Evolutionary conservation across 53 echinoderm and acorn worm species (phyloP), one percentile per base, ranked within the genome.

Genomic region (Astropecten irregularis): DNA sequence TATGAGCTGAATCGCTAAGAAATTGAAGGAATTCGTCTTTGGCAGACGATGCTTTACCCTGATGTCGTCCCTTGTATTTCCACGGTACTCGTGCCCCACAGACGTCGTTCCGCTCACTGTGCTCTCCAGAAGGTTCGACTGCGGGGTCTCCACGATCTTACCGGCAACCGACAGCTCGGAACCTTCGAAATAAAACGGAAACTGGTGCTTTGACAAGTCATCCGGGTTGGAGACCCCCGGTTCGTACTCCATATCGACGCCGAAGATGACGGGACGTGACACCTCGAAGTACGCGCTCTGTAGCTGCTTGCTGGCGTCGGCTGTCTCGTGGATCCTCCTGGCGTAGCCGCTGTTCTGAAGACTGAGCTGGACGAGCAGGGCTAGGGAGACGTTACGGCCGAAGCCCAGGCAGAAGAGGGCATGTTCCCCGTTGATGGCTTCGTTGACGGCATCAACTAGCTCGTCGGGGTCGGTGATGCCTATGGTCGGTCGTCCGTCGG

Each of bases 331-430:
- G 21, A 96, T 96, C 86, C 89, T 91, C 31, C 87, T 82, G 7
- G 96, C 93, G 23, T 76, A 76, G 23, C 96, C 96, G 44, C 72
- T 73, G 72, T 96, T 93, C 74, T 91, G 89, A 14, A 89, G 87
- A 8, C 88, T 89, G 22, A 96, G 87, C 66, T 93, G 90, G 10
- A 96, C 88, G 1, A 96, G 87, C 35, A 96, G 91, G 54, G 91
- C 93, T 83, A 93, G 93, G 2, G 88, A 72, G 32, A 95, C 92
- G 35, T 93, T 89, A 26, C 89, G 93, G 23, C 96, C 96, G 27
- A 93, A 96, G 25, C 96, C 91, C 15, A 96, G 86, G 29, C 84
- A 65, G 68, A 89, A 93, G 14, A 96, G 83, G 11, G 91, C 66
- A 49, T 96, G 93, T 39, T 91, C 87, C 13, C 87, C 87, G 20